These are phyloP conservation scores for Pegoplata infirma DNA, from an alignment of 2,888 invertebrate genomes.

Conservation along the genomic window DNA sequence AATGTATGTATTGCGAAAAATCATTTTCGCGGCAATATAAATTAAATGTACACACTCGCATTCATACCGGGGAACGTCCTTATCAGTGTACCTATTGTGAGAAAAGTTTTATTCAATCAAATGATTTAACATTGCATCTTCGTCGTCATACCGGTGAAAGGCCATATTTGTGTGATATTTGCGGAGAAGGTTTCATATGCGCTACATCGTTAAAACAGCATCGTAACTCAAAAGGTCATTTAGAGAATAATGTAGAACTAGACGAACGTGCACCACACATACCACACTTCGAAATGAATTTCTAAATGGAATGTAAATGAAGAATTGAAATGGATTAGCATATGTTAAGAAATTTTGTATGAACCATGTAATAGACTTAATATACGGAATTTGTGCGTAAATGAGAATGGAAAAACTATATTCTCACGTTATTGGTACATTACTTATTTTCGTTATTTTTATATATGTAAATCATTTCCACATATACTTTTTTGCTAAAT, in stretches of 20 bases:
- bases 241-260: conserved; percentile 44
- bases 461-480: no score
- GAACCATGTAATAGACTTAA: no score
- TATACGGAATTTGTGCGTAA: no score
- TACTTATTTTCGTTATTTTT: no score
- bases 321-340: no score
- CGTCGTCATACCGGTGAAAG: conserved; percentile 83
- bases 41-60: conserved; percentile 82
- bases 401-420: no score
- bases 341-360: no score
- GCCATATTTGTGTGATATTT: conserved; percentile 68
- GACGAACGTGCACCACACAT: conserved; percentile 17
- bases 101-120: conserved; percentile 83
- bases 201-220: conserved; percentile 83
- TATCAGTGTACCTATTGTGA: conserved; percentile 81
- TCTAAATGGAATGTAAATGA: conserved; percentile 6
- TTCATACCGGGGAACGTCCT: conserved; percentile 80
- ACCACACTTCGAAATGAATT: conserved; percentile 47
- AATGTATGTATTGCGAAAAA: conserved; percentile 75
- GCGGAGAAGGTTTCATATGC: conserved; percentile 80
- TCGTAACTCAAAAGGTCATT: conserved; percentile 79
- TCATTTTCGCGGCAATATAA: conserved; percentile 82
- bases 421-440: no score
- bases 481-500: no score
- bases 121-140: conserved; percentile 84